These are phyloP conservation scores for Bombus cullumanus DNA, from an alignment of 1,140 invertebrate species.

Conservation along the genomic window DNA sequence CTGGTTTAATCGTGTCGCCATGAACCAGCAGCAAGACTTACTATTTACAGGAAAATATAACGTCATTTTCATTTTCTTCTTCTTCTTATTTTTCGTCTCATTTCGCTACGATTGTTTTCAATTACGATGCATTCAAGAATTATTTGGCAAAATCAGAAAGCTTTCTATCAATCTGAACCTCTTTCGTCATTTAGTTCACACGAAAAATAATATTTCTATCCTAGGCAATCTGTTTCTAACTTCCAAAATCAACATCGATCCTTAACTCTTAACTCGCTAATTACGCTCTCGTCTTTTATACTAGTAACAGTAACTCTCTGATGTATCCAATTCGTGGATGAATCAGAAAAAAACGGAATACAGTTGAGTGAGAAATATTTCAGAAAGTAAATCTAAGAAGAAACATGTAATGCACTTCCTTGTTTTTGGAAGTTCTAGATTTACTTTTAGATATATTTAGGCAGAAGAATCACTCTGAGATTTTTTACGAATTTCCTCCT, in stretches of 20 bases:
- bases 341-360: neutral
- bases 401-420: neutral
- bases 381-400: neutral
- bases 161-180: neutral
- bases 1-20: neutral
- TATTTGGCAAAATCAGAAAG: slow-evolving; percentile 7
- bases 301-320: neutral
- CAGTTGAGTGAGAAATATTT: neutral
- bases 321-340: too few species aligned
- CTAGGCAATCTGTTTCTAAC: neutral
- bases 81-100: too few species aligned
- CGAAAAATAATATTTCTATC: neutral
- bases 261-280: neutral
- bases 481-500: neutral
- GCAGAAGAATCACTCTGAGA: neutral
- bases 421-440: neutral
- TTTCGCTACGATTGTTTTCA: neutral
- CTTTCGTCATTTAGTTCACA: neutral
- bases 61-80: neutral
- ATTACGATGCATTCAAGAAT: neutral
- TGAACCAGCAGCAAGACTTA: neutral
- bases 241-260: neutral
- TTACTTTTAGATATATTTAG: neutral
- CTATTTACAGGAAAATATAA: slow-evolving; percentile 47
- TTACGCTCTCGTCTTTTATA: neutral